Base-by-base conservation (phyloP, 1,140 invertebrate genomes). In the Cotesia chilonis region DNA sequence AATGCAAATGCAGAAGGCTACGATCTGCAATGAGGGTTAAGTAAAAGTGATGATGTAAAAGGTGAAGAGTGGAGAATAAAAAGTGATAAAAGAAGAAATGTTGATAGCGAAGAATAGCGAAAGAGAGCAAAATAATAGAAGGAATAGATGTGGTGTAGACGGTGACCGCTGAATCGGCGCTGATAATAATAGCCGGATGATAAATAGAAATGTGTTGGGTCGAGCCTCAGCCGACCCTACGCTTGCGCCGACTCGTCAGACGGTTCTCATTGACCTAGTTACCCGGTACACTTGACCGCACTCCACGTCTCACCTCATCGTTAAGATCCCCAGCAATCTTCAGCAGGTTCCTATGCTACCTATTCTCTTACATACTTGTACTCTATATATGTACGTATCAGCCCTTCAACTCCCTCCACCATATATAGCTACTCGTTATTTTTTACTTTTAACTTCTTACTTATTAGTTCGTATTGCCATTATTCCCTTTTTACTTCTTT, bases 251-350 rank as follows among this genome's bases (percentile, higher is more conserved):
- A 81, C 80, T 77, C 82, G 82, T 72, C 63, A 72, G 72, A 74
- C 74, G 78, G 72, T 83, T 84, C 79, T 84, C 84, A 85, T 85
- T 87, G 85, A 86, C 84, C 85, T 73, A 86, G 81, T 87, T 86
- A 59, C 57, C 85, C 80, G 84, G 83, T 87, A 85, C 85, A 87
- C 85, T 87, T 87, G 85, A 85, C 84, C 85, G 84, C 81, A 82
- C 80, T 82, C 73, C 68, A 68, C 63, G 59, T 76, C 71, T 68
- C 66, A 68, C 72, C 65, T 59, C 70, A 41, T 63, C 72, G 68
- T 47, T 47, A 47, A 71, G 74, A 65, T 74, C 76, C 75, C 75
- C 77, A 68, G 57, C 57, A 59, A 28, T 28, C 28, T 1, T 3
- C 28, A 28, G 55, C 55, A 59, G 55, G 55, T 59, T 59, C 55